Evolutionary conservation across 2,113 vertebrate genomes (phyloP).

Genomic region (Calypte anna): DNA sequence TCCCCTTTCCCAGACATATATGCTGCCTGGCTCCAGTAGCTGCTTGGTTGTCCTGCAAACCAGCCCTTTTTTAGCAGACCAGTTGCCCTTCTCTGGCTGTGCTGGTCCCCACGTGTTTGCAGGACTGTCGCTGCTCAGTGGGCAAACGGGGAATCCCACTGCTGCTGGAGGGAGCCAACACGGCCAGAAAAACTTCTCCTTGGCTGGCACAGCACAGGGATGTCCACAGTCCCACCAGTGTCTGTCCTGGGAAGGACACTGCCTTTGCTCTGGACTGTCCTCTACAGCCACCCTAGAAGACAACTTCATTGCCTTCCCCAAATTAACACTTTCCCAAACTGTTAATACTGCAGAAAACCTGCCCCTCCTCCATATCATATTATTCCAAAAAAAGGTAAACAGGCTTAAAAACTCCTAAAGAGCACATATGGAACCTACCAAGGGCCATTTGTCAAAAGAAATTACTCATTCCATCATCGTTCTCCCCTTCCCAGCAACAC

Average conservation of each 20-base stretch:
- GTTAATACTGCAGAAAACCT: not conserved
- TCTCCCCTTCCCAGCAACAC: not conserved
- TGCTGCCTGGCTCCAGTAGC: not conserved
- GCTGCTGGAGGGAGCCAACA: rapidly evolving
- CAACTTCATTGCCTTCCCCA: rapidly evolving
- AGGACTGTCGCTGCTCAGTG: not conserved
- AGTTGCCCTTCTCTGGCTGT: rapidly evolving
- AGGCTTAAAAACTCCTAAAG: not conserved
- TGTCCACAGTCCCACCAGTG: not conserved
- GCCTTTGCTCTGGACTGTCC: not conserved
- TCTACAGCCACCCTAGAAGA: not conserved
- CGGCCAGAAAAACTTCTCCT: not conserved
- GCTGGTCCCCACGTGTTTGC: not conserved
- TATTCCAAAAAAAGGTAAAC: not conserved
- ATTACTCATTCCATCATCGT: not conserved
- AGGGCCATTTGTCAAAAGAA: not conserved
- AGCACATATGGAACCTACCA: not conserved
- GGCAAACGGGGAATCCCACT: not conserved
- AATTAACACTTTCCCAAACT: not conserved
- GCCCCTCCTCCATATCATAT: not conserved
- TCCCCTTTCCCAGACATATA: not conserved
- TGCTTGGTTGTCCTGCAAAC: not conserved
- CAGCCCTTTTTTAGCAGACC: not conserved
- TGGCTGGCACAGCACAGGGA: rapidly evolving
- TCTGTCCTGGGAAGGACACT: not conserved